Conservation (phyloP, 2,113 vertebrate genomes). For the Narcine bancroftii region DNA sequence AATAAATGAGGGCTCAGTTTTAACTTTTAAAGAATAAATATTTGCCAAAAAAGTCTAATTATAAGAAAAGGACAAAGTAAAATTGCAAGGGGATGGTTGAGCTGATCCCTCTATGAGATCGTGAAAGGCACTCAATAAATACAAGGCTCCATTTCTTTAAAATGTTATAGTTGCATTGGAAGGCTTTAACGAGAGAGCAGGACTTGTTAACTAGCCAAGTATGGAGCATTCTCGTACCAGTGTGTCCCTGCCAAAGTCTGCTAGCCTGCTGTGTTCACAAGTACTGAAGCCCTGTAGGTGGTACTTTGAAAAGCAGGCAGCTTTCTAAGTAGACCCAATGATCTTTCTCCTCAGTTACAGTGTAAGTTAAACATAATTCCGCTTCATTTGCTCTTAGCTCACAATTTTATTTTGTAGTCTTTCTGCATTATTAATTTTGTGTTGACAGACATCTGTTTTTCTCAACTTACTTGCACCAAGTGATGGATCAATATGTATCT, state of each 20-base stretch:
- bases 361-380: background rate
- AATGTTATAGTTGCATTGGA: background rate
- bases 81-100: background rate
- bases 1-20: no score
- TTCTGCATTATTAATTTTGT: background rate
- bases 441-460: background rate
- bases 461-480: background rate
- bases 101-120: background rate
- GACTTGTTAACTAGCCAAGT: background rate
- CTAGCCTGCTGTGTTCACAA: conserved; percentile 10
- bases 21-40: no score
- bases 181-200: background rate
- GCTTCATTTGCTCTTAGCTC: background rate
- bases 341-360: background rate
- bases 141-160: background rate
- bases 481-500: background rate
- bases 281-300: background rate
- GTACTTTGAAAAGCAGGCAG: background rate
- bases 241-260: background rate
- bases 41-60: background rate
- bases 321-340: background rate
- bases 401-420: background rate
- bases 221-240: background rate
- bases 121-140: no score
- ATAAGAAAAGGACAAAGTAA: background rate